Conservation (phyloP, 2,797 vertebrate species). For the Poeciliopsis presidionis region DNA sequence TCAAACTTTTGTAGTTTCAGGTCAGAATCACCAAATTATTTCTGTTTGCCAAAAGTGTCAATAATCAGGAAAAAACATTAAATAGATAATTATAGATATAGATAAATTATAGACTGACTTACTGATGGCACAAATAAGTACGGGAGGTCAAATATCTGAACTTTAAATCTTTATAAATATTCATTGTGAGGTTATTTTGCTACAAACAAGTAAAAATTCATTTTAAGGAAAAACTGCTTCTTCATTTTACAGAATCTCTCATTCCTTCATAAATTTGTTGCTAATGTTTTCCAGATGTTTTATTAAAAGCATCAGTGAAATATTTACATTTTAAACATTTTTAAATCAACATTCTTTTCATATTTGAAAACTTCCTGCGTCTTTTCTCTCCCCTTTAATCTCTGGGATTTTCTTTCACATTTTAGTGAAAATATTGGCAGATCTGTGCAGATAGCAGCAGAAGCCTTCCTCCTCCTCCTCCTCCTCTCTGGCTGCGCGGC, state of each 20-base stretch:
- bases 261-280: not conserved
- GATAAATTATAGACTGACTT: not conserved
- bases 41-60: too few relatives aligned
- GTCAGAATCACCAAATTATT: too few relatives aligned
- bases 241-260: not conserved
- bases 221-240: not conserved
- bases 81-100: not conserved
- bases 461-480: conserved; percentile 10
- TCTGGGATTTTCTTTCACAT: conserved; percentile 12
- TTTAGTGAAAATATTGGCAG: conserved; percentile 22
- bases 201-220: not conserved
- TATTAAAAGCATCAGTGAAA: not conserved
- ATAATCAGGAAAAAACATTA: not conserved
- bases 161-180: not conserved
- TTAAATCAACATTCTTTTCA: not conserved
- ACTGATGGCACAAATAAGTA: not conserved
- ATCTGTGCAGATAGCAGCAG: conserved; percentile 48
- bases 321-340: not conserved
- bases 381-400: not conserved
- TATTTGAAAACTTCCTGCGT: not conserved
- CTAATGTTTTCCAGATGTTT: not conserved
- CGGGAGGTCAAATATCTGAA: not conserved
- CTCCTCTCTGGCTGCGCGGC: conserved; percentile 53
- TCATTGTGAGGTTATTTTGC: not conserved
- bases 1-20: too few relatives aligned